phyloP scores from a whole-genome alignment of 2,113 vertebrate genomes.

The Xyliphius kryptos region DNA sequence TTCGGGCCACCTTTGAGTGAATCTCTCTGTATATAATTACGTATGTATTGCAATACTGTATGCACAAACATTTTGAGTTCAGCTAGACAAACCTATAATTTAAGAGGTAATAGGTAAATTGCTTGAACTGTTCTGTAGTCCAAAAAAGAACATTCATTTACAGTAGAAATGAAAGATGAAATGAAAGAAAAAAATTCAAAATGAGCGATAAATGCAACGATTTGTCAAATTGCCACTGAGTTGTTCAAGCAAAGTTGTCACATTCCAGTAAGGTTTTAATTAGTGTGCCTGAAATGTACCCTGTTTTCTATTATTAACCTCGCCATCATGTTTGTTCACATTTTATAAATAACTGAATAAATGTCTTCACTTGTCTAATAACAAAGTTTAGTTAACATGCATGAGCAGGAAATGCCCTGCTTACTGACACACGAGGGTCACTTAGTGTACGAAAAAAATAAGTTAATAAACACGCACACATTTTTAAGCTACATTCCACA shows the following conservation, averaged over 20 bases:
- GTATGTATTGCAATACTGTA: conserved; percentile 56
- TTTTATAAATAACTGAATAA: conserved; percentile 30
- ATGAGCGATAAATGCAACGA: conserved; percentile 12
- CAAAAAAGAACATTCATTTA: conserved; percentile 45
- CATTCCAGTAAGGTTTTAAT: conserved; percentile 47
- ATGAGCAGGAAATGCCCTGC: too few relatives aligned
- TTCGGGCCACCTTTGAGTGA: too few relatives aligned
- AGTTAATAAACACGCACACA: conserved; percentile 23
- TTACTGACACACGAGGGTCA: conserved; percentile 9
- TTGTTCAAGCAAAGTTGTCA: conserved; percentile 35
- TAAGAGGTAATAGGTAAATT: conserved; percentile 72
- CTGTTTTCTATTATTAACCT: conserved; percentile 24
- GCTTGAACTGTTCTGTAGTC: conserved; percentile 52
- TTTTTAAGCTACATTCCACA: conserved; percentile 39
- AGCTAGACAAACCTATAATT: conserved; percentile 74
- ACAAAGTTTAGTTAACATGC: too few relatives aligned
- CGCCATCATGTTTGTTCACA: conserved; percentile 25
- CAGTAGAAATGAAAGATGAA: conserved; percentile 20
- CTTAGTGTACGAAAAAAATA: conserved; percentile 25
- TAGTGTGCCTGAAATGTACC: conserved; percentile 45
- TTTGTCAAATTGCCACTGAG: conserved; percentile 34
- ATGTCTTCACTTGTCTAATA: too few relatives aligned
- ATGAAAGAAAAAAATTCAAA: not conserved
- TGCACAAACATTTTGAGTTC: conserved; percentile 64
- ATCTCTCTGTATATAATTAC: too few relatives aligned